Evolutionary conservation across 2,113 vertebrate genomes (phyloP).

Genomic region (Oncorhynchus nerka): DNA sequence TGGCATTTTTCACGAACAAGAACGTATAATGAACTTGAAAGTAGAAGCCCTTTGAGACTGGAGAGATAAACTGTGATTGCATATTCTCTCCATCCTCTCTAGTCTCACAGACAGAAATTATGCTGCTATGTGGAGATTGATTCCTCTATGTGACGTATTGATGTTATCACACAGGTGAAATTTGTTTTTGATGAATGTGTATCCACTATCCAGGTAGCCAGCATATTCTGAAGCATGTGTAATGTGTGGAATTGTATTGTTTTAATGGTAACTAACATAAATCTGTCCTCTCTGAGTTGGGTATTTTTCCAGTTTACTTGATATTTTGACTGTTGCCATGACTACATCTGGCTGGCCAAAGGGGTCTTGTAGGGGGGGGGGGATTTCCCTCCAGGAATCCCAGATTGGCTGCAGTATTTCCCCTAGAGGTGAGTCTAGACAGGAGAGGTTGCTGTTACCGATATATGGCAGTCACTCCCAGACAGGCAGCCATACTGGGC

Average conservation of each 20-base stretch:
- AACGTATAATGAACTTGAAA: constrained; percentile 6
- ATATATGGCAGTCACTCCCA: not conserved
- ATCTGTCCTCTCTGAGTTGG: constrained; percentile 23
- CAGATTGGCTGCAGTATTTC: constrained; percentile 1
- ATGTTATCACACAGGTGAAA: constrained; percentile 13
- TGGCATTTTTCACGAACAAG: constrained; percentile 14
- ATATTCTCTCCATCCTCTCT: constrained; percentile 1
- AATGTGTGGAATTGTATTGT: constrained; percentile 18
- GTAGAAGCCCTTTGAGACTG: not conserved
- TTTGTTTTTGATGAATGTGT: constrained; percentile 12
- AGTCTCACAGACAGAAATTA: constrained; percentile 14
- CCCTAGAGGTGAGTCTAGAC: not conserved
- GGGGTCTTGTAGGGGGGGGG: not conserved
- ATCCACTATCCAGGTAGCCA: not conserved
- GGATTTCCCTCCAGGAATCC: not conserved
- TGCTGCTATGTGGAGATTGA: not conserved
- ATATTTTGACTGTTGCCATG: constrained; percentile 60
- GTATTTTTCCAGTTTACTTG: constrained; percentile 26
- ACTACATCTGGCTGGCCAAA: constrained; percentile 37
- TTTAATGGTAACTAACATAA: constrained; percentile 27
- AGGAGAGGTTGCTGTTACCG: constrained; percentile 15
- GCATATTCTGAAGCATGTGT: not conserved
- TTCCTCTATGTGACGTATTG: not conserved
- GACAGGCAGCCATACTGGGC: not conserved
- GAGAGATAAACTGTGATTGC: constrained; percentile 3